Base-by-base conservation (phyloP, 2,888 invertebrate species). In the Mongoloraphidia duomilia region DNA sequence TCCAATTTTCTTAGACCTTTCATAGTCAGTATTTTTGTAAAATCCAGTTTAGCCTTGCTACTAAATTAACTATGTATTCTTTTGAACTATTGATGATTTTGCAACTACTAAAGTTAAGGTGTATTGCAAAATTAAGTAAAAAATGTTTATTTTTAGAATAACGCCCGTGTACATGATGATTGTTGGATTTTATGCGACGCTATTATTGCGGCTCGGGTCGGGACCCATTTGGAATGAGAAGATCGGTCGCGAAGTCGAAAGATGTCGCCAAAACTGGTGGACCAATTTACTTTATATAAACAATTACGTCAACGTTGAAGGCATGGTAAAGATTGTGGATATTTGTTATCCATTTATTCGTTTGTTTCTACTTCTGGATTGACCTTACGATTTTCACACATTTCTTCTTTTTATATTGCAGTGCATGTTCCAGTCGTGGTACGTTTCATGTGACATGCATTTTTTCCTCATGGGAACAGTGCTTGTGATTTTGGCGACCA, bases 341-440 rank as follows among this genome's bases (percentile, higher is more conserved):
- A 5, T 41, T 34, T 9, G 37, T 42, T 3, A 10, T n/a, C 36
- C 26, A 38, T 38, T 39, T 39, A 12, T 10, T 39, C 11, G 41
- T 14, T 41, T 48, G 17, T 36, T 36, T 35, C 3, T 42, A 34
- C 36, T 12, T 4, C 11, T 12, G 26, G 33, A 26, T 42, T 8
- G 3, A n/a, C 8, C 11, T 10, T 11, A 11, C 13, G 10, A 14
- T 14, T 17, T 41, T 13, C 12, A 13, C 17, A 26, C 26, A 26
- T 26, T 26, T 6, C 26, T 26, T 34, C 33, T 12, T 14, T 17
- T 46, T 40, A 41, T 46, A 61, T 58, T 65, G 6, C 63, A 79
- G 78, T 79, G 79, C 55, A 63, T 78, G 57, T 65, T 75, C 3
- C 65, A 71, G 46, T 71, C 76, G 3, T 79, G 79, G 79, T 77